Percentiles rank a stretch among this genome's conserved stretches.
Evolutionary conservation across 1,140 invertebrate genomes (phyloP).

Genomic region (Zaprionus davidi): DNA sequence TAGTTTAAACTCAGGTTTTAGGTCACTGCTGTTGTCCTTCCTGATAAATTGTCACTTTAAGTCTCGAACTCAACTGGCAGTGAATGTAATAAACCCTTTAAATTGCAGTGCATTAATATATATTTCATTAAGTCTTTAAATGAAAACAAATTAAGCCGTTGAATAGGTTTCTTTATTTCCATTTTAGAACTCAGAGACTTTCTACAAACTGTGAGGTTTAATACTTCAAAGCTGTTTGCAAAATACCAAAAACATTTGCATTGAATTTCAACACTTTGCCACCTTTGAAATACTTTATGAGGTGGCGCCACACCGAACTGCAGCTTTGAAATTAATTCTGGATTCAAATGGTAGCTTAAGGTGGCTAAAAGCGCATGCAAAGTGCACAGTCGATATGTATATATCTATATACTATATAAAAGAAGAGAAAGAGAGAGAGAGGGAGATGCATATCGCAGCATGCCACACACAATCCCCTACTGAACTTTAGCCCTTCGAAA

Average conservation of each 20-base stretch:
- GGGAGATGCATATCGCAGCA: background rate
- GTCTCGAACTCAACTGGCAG: background rate
- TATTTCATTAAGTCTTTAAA: background rate
- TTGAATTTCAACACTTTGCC: slow-evolving; percentile 10
- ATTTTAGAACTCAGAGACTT: background rate
- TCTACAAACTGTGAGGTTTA: background rate
- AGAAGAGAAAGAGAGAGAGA: background rate
- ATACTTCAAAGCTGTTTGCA: slow-evolving; percentile 4
- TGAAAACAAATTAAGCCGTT: background rate
- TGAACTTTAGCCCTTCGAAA: background rate
- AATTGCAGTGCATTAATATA: background rate
- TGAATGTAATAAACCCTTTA: background rate
- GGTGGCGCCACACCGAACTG: slow-evolving; percentile 3
- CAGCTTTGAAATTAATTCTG: slow-evolving; percentile 37
- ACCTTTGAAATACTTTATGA: background rate
- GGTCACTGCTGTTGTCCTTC: background rate
- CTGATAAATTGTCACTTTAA: background rate
- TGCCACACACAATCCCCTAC: background rate
- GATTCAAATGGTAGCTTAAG: slow-evolving; percentile 23
- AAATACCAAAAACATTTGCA: slow-evolving; percentile 19
- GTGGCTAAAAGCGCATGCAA: slow-evolving; percentile 43
- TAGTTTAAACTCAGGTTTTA: background rate
- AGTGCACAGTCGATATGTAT: slow-evolving; percentile 23
- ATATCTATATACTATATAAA: background rate
- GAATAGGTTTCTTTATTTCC: background rate